phyloP scores from a whole-genome alignment of 2,113 vertebrate genomes.

The Elgaria multicarinata region DNA sequence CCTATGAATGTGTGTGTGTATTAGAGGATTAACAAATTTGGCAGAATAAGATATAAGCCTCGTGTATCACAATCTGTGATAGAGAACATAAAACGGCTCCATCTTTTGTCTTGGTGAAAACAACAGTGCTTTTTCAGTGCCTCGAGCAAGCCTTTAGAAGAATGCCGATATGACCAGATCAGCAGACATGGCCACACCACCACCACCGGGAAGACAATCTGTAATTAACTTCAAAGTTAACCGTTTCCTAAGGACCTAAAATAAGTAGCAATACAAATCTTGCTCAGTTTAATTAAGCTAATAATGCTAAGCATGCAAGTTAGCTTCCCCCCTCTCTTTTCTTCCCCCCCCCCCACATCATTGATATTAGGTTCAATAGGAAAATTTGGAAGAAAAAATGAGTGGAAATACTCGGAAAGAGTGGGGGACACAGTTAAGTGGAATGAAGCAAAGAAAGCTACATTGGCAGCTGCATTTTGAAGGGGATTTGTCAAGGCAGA shows the following conservation, averaged over 20 bases:
- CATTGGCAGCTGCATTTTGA: background rate
- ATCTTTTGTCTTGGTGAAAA: slow-evolving; percentile 7
- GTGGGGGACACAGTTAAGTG: background rate
- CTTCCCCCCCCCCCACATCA: background rate
- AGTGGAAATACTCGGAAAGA: background rate
- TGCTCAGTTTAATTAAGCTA: background rate
- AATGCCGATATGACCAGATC: background rate
- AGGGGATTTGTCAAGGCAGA: background rate
- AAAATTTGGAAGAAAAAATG: background rate
- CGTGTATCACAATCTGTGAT: background rate
- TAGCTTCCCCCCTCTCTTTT: background rate
- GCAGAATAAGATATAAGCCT: background rate
- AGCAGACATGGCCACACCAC: background rate
- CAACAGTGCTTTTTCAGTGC: background rate
- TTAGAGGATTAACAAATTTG: background rate
- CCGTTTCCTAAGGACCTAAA: background rate
- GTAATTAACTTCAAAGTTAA: slow-evolving; percentile 4
- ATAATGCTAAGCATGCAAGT: background rate
- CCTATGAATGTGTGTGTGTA: no score
- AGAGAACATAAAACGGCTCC: slow-evolving; percentile 14
- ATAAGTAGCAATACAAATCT: background rate
- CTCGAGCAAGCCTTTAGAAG: slow-evolving; percentile 2
- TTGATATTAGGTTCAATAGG: background rate
- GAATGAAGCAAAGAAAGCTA: background rate
- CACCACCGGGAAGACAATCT: slow-evolving; percentile 24